Conservation (phyloP, 2,888 invertebrate genomes). For the Drosophila conformis region DNA sequence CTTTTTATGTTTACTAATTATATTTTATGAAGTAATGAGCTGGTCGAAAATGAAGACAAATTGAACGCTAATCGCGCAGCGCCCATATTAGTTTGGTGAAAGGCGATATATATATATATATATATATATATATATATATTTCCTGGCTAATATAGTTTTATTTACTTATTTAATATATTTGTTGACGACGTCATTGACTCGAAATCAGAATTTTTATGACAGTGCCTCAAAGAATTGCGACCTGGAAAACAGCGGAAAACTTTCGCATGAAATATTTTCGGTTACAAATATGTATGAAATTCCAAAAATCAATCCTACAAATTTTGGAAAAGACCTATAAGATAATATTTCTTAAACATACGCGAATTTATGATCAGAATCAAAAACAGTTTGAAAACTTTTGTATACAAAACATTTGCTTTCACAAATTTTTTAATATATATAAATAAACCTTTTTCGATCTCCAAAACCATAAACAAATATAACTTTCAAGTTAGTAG, state of each 20-base stretch:
- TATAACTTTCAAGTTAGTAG: not conserved
- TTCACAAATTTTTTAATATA: not conserved
- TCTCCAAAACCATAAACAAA: not conserved
- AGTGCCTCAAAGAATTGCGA: not conserved
- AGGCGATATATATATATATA: not conserved
- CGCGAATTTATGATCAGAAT: not conserved
- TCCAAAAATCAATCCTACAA: not conserved
- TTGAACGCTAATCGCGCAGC: not conserved
- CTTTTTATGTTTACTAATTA: not conserved
- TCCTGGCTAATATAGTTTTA: no score
- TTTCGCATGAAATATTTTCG: not conserved
- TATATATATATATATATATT: no score
- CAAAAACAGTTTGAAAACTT: not conserved
- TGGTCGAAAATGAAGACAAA: not conserved
- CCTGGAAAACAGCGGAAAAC: no score
- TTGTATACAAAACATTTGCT: not conserved
- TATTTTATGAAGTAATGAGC: not conserved
- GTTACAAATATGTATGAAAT: not conserved
- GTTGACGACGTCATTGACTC: not conserved
- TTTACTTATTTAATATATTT: not conserved
- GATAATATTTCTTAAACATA: not conserved
- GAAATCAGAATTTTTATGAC: not conserved
- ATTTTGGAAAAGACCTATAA: not conserved
- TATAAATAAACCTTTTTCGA: not conserved
- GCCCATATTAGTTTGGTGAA: not conserved